phyloP scores from a whole-genome alignment of 1,140 invertebrate species.

The Drosophila guanche region DNA sequence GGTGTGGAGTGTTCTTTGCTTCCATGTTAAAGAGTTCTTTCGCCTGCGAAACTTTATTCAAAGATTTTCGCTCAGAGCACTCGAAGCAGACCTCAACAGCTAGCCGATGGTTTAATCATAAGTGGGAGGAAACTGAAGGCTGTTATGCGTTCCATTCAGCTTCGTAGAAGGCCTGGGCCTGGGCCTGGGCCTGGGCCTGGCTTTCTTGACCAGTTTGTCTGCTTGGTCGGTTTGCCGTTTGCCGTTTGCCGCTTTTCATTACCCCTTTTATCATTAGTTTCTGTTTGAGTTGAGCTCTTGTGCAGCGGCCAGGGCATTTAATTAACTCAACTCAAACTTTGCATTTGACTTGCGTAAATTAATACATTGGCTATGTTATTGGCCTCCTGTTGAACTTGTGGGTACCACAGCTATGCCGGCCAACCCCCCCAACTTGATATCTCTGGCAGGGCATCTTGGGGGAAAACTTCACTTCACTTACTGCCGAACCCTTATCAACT shows the following conservation, averaged over 20 bases:
- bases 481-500: slow-evolving; percentile 46
- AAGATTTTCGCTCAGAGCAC: slow-evolving; percentile 14
- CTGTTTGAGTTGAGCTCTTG: slow-evolving; percentile 58
- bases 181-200: background rate
- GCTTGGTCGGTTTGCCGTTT: slow-evolving; percentile 16
- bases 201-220: slow-evolving; percentile 3
- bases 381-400: slow-evolving; percentile 48
- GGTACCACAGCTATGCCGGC: slow-evolving; percentile 59
- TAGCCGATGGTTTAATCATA: slow-evolving; percentile 12
- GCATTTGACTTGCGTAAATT: slow-evolving; percentile 61
- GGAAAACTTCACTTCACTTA: slow-evolving; percentile 34
- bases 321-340: slow-evolving; percentile 67
- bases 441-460: slow-evolving; percentile 40
- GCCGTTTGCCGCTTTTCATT: background rate
- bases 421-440: slow-evolving; percentile 24
- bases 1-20: slow-evolving; percentile 19
- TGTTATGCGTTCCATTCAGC: slow-evolving; percentile 1
- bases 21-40: slow-evolving; percentile 25
- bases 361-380: slow-evolving; percentile 75
- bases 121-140: slow-evolving; percentile 17
- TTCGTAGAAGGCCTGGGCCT: background rate
- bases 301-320: slow-evolving; percentile 54
- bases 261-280: slow-evolving; percentile 53
- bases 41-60: slow-evolving; percentile 20
- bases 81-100: too few relatives aligned